Conservation (phyloP, 2,797 vertebrate species). For the Arrhamphus sclerolepis region DNA sequence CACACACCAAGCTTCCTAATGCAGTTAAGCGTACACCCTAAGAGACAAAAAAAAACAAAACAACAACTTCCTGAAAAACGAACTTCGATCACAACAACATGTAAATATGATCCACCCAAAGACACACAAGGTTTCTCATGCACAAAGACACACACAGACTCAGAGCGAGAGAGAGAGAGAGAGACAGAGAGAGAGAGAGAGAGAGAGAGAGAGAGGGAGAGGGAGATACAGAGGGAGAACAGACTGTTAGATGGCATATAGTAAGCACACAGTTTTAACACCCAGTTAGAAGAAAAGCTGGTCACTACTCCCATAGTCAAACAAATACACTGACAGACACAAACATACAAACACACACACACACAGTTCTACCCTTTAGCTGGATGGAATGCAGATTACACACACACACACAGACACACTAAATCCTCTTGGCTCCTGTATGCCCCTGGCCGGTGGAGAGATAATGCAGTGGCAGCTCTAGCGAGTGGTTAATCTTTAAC, state of each 20-base stretch:
- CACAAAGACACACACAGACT: slow-evolving; percentile 18
- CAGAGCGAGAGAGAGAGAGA: too few relatives aligned
- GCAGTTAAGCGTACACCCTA: slow-evolving; percentile 63
- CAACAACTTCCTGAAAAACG: slow-evolving; percentile 61
- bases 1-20: slow-evolving; percentile 57
- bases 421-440: slow-evolving; percentile 81
- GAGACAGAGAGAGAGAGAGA: too few relatives aligned
- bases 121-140: slow-evolving; percentile 16
- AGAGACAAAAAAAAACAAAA: slow-evolving; percentile 70
- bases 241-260: slow-evolving; percentile 72
- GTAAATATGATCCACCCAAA: slow-evolving; percentile 51
- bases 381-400: slow-evolving; percentile 68
- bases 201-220: background rate
- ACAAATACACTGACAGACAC: slow-evolving; percentile 42
- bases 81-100: slow-evolving; percentile 65
- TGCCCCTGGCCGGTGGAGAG: slow-evolving; percentile 72
- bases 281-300: slow-evolving; percentile 71
- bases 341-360: slow-evolving; percentile 35
- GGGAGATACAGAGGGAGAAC: slow-evolving; percentile 28
- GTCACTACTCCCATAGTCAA: slow-evolving; percentile 70
- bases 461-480: slow-evolving; percentile 79
- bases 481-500: slow-evolving; percentile 83
- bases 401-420: slow-evolving; percentile 17
- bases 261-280: slow-evolving; percentile 76
- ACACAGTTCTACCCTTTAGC: slow-evolving; percentile 65